Conservation (phyloP, 2,888 invertebrate genomes). For the Archips crataeganus region DNA sequence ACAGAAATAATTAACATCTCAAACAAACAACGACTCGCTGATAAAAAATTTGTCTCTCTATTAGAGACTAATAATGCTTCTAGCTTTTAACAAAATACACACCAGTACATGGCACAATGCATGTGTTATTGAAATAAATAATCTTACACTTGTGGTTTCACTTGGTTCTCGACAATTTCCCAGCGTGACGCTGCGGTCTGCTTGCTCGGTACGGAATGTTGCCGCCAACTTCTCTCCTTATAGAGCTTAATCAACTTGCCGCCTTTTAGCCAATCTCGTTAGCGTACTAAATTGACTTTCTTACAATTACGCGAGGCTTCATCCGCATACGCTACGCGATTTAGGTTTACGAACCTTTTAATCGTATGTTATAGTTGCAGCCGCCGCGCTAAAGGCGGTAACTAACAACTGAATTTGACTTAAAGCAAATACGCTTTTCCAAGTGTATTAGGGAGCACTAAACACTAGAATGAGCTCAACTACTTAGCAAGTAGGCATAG, state of each 20-base stretch:
- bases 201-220: conserved; percentile 66
- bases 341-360: conserved; percentile 70
- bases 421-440: conserved; percentile 67
- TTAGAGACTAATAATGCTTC: too few species aligned
- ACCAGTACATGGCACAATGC: neutral
- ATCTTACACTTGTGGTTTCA: conserved; percentile 28
- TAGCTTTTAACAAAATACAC: neutral
- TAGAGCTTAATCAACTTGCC: conserved; percentile 75
- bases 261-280: conserved; percentile 77
- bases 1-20: too few species aligned
- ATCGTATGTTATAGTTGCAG: conserved; percentile 63
- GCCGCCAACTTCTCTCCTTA: conserved; percentile 60
- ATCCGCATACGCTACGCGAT: conserved; percentile 59
- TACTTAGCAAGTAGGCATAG: conserved; percentile 68
- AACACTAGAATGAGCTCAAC: conserved; percentile 69
- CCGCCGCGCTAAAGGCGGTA: conserved; percentile 65
- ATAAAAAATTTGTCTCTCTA: too few species aligned
- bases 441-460: conserved; percentile 70
- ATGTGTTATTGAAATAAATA: too few species aligned
- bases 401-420: conserved; percentile 74
- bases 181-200: conserved; percentile 62
- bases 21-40: too few species aligned
- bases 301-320: conserved; percentile 65
- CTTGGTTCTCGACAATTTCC: conserved; percentile 46
- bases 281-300: conserved; percentile 76